These are phyloP conservation scores for Epinotia brunnichana DNA, from an alignment of 2,888 invertebrate genomes.

Conservation along the genomic window DNA sequence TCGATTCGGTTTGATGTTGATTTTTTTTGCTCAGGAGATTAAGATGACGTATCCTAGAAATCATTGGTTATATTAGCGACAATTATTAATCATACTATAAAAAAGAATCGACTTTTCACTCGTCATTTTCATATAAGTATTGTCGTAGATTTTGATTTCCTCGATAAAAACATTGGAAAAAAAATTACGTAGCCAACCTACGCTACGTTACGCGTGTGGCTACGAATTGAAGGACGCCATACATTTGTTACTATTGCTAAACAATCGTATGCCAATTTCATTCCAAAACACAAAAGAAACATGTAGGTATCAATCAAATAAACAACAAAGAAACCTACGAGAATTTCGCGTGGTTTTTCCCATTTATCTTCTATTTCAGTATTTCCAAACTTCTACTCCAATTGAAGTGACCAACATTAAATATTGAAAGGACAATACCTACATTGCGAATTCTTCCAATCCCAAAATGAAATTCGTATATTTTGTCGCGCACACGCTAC, in stretches of 20 bases:
- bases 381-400: background rate
- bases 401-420: slow-evolving; percentile 1
- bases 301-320: background rate
- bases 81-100: too few species aligned
- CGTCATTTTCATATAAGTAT: too few species aligned
- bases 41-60: too few species aligned
- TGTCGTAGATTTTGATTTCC: too few species aligned
- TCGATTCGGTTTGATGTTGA: background rate
- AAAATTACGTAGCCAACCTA: too few species aligned
- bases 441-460: background rate
- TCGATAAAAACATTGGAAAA: too few species aligned
- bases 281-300: background rate
- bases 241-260: too few species aligned
- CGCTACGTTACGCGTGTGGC: too few species aligned
- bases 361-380: background rate
- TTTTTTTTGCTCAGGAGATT: background rate
- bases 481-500: background rate
- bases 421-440: background rate
- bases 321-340: background rate
- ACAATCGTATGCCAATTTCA: background rate
- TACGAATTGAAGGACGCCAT: too few species aligned
- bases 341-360: background rate
- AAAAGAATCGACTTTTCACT: too few species aligned
- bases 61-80: too few species aligned
- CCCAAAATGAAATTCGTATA: background rate